These are phyloP conservation scores for Quadroppia sp. DNA, from an alignment of 2,888 invertebrate species.

Conservation along the genomic window DNA sequence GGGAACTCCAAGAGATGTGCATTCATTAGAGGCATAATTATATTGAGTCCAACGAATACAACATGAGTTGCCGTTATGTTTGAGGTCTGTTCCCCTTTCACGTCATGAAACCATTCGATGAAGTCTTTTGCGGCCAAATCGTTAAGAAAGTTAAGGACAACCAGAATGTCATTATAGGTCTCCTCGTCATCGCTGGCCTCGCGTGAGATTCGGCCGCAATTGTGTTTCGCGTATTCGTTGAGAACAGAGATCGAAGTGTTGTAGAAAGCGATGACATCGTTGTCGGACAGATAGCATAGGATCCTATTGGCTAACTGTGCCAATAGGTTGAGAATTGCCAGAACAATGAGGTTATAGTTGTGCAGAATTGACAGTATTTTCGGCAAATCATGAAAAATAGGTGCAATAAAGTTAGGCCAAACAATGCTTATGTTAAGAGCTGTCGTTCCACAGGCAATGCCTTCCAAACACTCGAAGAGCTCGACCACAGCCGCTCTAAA, in stretches of 20 bases:
- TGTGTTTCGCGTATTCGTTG: conserved; percentile 61
- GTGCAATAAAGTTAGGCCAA: conserved; percentile 62
- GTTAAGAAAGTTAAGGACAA: conserved; percentile 71
- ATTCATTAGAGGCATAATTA: conserved; percentile 69
- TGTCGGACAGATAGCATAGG: conserved; percentile 60
- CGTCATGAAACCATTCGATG: conserved; percentile 55
- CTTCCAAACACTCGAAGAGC: conserved; percentile 46
- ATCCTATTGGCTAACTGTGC: conserved; percentile 68
- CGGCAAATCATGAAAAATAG: conserved; percentile 65
- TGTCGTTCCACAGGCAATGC: conserved; percentile 46
- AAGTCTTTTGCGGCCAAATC: conserved; percentile 61
- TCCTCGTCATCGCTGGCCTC: conserved; percentile 66
- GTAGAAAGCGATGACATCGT: conserved; percentile 40
- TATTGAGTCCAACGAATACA: conserved; percentile 65
- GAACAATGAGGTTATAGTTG: conserved; percentile 73
- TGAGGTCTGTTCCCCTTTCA: conserved; percentile 33
- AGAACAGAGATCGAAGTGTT: conserved; percentile 59
- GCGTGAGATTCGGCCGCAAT: conserved; percentile 50
- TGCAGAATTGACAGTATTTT: conserved; percentile 69
- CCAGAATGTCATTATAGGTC: conserved; percentile 66
- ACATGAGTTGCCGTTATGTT: conserved; percentile 58
- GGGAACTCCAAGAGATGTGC: conserved; percentile 68
- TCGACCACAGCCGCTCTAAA: conserved; percentile 35
- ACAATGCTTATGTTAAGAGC: conserved; percentile 50
- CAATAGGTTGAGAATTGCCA: conserved; percentile 68